phyloP scores from a whole-genome alignment of 2,113 vertebrate genomes.

The Murina feae region DNA sequence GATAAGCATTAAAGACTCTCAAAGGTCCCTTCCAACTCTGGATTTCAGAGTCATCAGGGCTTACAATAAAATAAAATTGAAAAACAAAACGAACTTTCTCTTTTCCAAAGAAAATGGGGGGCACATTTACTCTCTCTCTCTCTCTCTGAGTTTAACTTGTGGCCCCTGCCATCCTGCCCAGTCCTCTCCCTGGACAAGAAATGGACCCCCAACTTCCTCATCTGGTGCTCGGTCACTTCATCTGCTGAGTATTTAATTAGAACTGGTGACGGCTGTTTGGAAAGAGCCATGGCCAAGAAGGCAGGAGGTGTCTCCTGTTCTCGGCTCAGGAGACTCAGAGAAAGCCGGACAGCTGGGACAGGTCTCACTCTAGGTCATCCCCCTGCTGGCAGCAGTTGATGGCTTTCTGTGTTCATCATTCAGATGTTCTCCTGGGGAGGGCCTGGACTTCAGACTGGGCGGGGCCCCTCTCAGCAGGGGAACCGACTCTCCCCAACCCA shows the following conservation, averaged over 20 bases:
- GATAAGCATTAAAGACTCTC: background rate
- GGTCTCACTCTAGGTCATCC: slow-evolving; percentile 31
- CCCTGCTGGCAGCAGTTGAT: slow-evolving; percentile 26
- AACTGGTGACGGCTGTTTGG: slow-evolving; percentile 41
- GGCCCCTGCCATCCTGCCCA: background rate
- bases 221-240: background rate
- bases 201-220: background rate
- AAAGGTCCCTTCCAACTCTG: background rate
- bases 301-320: slow-evolving; percentile 59
- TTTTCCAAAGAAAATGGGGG: background rate
- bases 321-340: background rate
- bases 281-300: slow-evolving; percentile 46
- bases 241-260: slow-evolving; percentile 61
- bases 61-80: background rate
- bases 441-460: background rate
- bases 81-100: background rate
- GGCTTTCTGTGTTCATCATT: slow-evolving; percentile 20
- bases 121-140: background rate
- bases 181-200: background rate
- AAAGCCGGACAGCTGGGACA: slow-evolving; percentile 53
- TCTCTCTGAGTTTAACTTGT: background rate
- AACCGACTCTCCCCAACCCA: background rate
- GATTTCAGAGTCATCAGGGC: slow-evolving; percentile 27
- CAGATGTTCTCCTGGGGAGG: slow-evolving; percentile 30
- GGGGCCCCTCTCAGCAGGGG: background rate